Evolutionary conservation across 1,140 invertebrate species (phyloP).

Genomic region (Magallana gigas): DNA sequence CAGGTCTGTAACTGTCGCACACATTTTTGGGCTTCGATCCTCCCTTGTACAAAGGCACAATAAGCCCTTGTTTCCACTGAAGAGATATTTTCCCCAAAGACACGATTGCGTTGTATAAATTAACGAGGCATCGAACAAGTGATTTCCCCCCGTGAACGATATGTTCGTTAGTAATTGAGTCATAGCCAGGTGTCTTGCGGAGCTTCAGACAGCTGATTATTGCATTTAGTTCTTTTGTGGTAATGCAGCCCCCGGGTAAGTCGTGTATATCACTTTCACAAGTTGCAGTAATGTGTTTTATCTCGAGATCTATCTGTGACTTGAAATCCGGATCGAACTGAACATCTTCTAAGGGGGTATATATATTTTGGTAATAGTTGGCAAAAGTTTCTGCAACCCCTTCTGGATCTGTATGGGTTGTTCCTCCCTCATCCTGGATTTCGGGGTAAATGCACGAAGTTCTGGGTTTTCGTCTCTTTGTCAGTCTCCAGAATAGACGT

Average conservation of each 20-base stretch:
- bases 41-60: constrained; percentile 7
- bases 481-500: constrained; percentile 33
- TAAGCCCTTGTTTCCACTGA: constrained; percentile 22
- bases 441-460: neutral
- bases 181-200: no score
- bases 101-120: constrained; percentile 5
- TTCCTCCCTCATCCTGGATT: neutral
- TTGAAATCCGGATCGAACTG: neutral
- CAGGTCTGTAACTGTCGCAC: no score
- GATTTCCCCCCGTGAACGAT: no score
- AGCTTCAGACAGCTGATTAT: no score
- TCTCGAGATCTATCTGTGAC: no score
- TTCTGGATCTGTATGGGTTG: neutral
- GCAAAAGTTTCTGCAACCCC: neutral
- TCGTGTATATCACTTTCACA: no score
- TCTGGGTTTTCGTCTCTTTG: neutral
- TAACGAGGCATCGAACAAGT: no score
- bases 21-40: neutral
- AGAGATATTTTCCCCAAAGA: neutral
- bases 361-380: neutral
- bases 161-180: no score
- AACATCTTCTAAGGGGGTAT: neutral
- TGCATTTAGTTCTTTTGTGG: no score
- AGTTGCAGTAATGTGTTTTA: no score
- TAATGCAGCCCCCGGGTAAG: no score